Conservation (phyloP, 2,113 vertebrate species). For the Pedetes capensis region DNA sequence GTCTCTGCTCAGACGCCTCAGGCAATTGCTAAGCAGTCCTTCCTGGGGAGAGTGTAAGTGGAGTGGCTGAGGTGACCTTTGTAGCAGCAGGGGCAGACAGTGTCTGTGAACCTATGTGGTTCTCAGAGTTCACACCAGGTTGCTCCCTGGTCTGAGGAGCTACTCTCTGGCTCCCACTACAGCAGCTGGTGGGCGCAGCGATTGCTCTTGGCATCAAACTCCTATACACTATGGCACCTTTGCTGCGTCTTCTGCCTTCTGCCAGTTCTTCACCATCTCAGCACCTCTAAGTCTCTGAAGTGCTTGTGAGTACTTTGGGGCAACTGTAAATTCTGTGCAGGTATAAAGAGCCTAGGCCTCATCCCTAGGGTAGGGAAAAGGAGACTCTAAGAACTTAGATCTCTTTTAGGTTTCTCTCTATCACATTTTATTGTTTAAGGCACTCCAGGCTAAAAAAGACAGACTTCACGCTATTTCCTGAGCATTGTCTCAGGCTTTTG, state of each 20-base stretch:
- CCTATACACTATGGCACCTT: neutral
- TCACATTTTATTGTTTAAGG: neutral
- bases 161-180: neutral
- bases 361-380: neutral
- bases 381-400: neutral
- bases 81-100: neutral
- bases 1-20: neutral
- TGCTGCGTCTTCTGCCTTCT: neutral
- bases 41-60: neutral
- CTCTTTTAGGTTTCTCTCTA: neutral
- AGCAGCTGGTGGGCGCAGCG: too few relatives aligned
- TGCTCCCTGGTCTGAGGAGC: neutral
- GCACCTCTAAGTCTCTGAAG: neutral
- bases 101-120: neutral
- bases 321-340: neutral
- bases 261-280: neutral
- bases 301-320: too few relatives aligned
- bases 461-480: neutral
- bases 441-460: neutral
- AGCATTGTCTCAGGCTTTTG: neutral
- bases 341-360: neutral
- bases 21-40: neutral
- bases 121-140: neutral
- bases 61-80: neutral
- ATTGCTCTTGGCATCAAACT: neutral